Percentiles rank a stretch among this genome's conserved stretches.
Evolutionary conservation across 2,797 vertebrate genomes (phyloP).

Genomic region (Anniella stebbinsi): DNA sequence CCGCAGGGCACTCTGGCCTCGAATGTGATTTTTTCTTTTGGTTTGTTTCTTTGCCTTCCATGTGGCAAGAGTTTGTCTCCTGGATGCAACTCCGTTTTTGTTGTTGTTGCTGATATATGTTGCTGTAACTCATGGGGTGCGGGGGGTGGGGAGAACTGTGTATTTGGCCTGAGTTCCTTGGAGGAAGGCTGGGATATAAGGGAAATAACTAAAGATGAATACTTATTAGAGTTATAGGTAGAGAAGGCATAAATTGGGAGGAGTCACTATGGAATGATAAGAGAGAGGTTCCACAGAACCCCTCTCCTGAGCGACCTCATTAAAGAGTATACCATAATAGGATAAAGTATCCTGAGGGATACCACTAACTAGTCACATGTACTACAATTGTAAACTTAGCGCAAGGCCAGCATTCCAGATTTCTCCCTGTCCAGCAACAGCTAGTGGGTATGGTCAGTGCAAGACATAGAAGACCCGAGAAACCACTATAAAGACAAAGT

Average conservation of each 20-base stretch:
- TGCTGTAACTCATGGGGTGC: background rate
- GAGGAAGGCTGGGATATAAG: background rate
- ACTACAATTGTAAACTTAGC: background rate
- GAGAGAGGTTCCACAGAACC: background rate
- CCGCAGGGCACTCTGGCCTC: background rate
- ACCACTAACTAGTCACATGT: background rate
- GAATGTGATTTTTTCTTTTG: background rate
- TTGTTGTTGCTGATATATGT: background rate
- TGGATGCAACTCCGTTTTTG: background rate
- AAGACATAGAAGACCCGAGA: background rate
- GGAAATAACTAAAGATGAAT: too few relatives aligned
- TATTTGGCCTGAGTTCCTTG: background rate
- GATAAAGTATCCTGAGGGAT: background rate
- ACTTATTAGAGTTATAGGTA: background rate
- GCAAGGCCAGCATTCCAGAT: background rate
- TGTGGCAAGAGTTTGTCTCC: background rate
- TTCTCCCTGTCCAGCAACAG: background rate
- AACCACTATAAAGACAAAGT: background rate
- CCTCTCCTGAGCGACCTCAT: background rate
- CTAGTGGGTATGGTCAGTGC: background rate
- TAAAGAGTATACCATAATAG: background rate
- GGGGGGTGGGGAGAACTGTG: background rate
- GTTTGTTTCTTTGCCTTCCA: background rate
- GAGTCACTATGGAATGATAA: background rate
- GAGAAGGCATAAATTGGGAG: background rate